These are phyloP conservation scores for Mustelus asterias DNA, from an alignment of 2,113 vertebrate genomes.

Conservation along the genomic window DNA sequence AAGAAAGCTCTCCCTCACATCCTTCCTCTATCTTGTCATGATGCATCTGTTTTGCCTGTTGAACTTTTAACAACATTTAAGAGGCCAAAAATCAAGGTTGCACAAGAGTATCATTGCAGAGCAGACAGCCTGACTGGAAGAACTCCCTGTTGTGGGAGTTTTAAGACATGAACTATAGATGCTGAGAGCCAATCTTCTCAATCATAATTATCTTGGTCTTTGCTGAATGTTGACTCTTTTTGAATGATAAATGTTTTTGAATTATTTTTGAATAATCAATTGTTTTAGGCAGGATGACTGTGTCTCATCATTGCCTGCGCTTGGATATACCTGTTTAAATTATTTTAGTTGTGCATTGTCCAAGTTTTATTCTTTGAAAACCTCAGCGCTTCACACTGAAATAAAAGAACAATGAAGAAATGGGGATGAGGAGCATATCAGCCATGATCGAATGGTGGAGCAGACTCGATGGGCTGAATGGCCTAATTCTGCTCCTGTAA, in stretches of 20 bases:
- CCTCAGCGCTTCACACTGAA: neutral
- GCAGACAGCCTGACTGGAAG: neutral
- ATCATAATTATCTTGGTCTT: neutral
- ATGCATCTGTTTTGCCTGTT: neutral
- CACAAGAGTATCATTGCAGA: neutral
- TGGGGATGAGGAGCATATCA: too few relatives aligned
- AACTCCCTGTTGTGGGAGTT: neutral
- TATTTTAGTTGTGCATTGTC: neutral
- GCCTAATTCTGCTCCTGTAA: too few relatives aligned
- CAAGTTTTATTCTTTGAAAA: neutral
- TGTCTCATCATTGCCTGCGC: neutral
- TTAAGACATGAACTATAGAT: neutral
- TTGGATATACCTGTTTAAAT: neutral
- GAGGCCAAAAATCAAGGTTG: neutral
- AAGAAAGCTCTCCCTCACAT: neutral
- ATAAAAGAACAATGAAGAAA: neutral
- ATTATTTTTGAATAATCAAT: neutral
- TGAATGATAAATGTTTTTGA: neutral
- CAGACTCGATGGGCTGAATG: too few relatives aligned
- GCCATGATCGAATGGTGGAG: too few relatives aligned
- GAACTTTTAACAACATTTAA: neutral
- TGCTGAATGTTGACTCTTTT: neutral
- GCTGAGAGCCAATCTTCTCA: neutral
- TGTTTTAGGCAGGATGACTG: neutral
- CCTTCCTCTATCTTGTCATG: neutral